These are phyloP conservation scores for Pogonomyrmex californicus DNA, from an alignment of 1,140 invertebrate genomes.

Conservation along the genomic window DNA sequence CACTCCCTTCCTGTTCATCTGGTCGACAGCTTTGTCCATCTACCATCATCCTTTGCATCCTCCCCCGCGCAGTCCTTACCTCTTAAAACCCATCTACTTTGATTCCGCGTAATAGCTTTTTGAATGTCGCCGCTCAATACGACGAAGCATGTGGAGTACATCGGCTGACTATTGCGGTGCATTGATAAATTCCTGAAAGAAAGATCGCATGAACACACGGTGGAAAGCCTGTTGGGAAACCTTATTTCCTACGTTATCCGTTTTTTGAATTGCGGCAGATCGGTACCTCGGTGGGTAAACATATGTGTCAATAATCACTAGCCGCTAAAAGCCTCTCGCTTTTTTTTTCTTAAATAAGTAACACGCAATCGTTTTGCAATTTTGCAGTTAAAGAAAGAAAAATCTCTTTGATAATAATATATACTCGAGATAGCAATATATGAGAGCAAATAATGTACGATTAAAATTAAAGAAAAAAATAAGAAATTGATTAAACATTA, in stretches of 20 bases:
- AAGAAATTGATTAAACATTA: neutral
- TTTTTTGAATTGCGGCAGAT: conserved; percentile 52
- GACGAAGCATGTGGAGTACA: conserved; percentile 39
- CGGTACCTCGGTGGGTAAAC: conserved; percentile 13
- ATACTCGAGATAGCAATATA: neutral
- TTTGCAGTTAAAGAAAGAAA: neutral
- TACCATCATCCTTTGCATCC: conserved; percentile 35
- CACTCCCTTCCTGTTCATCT: conserved; percentile 71
- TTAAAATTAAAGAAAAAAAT: neutral
- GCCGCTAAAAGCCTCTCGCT: neutral
- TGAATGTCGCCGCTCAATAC: conserved; percentile 63
- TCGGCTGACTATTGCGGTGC: conserved; percentile 62
- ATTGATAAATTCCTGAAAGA: conserved; percentile 66
- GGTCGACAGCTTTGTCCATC: conserved; percentile 63
- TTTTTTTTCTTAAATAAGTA: neutral
- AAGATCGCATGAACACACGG: conserved; percentile 31
- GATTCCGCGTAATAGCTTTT: conserved; percentile 70
- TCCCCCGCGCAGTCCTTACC: neutral
- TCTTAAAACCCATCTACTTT: conserved; percentile 66
- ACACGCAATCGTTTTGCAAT: neutral
- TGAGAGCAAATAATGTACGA: neutral
- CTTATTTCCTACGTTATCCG: conserved; percentile 52
- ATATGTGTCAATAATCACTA: neutral
- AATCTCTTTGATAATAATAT: neutral
- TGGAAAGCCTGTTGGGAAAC: conserved; percentile 8